A percentile compares a stretch with the other conserved stretches of the same genome.
Conservation (phyloP, 2,888 invertebrate genomes). For the Cyrtodaria siliqua region DNA sequence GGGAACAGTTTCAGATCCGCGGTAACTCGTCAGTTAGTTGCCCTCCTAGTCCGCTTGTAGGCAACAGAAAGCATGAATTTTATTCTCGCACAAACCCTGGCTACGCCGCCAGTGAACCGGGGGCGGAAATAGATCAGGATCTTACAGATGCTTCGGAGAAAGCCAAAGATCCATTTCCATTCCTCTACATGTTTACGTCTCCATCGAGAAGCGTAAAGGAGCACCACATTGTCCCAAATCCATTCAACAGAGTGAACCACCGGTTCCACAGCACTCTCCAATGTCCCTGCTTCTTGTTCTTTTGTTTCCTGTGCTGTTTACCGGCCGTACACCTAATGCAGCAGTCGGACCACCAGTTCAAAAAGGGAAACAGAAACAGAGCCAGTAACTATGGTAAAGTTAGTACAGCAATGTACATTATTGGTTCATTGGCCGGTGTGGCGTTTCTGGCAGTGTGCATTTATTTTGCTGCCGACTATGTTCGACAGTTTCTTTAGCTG, state of each 20-base stretch:
- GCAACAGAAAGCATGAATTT: constrained; percentile 22
- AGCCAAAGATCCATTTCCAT: constrained; percentile 49
- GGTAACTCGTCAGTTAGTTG: constrained; percentile 54
- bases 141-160: constrained; percentile 25
- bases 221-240: constrained; percentile 67
- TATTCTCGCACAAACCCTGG: constrained; percentile 40
- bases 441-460: constrained; percentile 58
- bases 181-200: constrained; percentile 32
- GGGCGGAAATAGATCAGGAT: constrained; percentile 32
- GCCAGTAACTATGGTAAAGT: constrained; percentile 62
- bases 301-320: constrained; percentile 75
- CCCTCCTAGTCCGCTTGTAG: constrained; percentile 60
- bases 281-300: constrained; percentile 75
- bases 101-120: constrained; percentile 48
- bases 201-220: constrained; percentile 37
- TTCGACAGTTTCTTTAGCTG: constrained; percentile 39
- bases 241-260: constrained; percentile 72
- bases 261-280: constrained; percentile 68
- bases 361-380: constrained; percentile 58
- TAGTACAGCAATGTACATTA: constrained; percentile 63
- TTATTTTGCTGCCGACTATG: constrained; percentile 66
- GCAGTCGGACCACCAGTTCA: constrained; percentile 67
- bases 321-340: constrained; percentile 74
- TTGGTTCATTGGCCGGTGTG: constrained; percentile 65
- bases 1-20: constrained; percentile 65